Conservation (phyloP, 2,797 vertebrate species). For the Meriones psammophilus region DNA sequence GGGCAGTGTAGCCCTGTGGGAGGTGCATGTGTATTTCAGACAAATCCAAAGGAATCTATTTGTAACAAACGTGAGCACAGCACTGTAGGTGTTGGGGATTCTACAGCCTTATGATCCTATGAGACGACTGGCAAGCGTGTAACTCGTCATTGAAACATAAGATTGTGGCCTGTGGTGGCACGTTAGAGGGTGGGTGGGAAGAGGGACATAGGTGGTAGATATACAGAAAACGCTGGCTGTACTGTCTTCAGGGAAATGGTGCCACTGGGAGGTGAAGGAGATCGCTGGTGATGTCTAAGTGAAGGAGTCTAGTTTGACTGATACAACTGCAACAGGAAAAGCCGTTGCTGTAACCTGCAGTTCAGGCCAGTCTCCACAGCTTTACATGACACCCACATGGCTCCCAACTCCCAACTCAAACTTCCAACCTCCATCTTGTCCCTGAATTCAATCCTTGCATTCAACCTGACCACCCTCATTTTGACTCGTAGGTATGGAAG, state of each 20-base stretch:
- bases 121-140: not conserved
- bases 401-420: not conserved
- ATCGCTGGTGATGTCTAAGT: fast-evolving
- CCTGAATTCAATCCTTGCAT: too few relatives aligned
- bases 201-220: not conserved
- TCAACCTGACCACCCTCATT: not conserved
- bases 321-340: not conserved
- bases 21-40: not conserved
- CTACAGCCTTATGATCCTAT: too few relatives aligned
- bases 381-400: not conserved
- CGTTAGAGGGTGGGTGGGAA: not conserved
- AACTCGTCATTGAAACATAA: not conserved
- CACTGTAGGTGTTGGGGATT: too few relatives aligned
- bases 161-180: not conserved
- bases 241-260: not conserved
- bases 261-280: fast-evolving
- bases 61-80: not conserved
- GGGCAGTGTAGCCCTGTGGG: not conserved
- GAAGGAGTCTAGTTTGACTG: not conserved
- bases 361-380: not conserved
- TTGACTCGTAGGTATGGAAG: not conserved
- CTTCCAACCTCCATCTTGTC: not conserved
- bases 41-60: not conserved
- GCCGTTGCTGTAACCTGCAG: not conserved
- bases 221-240: not conserved